Evolutionary conservation across 1,140 invertebrate species (phyloP).

Genomic region (Caenorhabditis latens): DNA sequence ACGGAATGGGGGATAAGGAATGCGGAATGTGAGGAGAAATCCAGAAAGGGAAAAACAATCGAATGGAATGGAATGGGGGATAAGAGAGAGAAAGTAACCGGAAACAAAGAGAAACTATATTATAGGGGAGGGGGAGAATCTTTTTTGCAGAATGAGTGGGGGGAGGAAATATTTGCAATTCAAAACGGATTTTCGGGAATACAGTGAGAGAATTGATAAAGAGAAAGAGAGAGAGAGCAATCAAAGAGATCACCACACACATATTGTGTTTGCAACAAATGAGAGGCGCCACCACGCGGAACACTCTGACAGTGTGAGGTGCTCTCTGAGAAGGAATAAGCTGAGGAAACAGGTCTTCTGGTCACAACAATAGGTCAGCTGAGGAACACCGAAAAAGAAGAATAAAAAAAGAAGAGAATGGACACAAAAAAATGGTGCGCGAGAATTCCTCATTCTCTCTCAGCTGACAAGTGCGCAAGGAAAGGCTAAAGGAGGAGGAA

Average conservation of each 20-base stretch:
- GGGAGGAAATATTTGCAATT: slow-evolving; percentile 6
- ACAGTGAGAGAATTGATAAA: slow-evolving; percentile 24
- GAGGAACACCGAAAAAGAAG: slow-evolving; percentile 19
- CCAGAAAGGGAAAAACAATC: neutral
- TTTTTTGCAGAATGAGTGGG: neutral
- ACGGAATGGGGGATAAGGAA: neutral
- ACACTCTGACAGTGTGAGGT: neutral
- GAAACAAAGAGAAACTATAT: slow-evolving; percentile 4
- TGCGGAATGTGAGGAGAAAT: neutral
- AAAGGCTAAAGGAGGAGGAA: slow-evolving; percentile 11
- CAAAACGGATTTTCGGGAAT: slow-evolving; percentile 46
- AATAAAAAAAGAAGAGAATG: neutral
- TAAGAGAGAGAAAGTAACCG: neutral
- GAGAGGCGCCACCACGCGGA: slow-evolving; percentile 14
- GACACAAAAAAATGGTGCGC: neutral
- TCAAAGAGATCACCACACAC: slow-evolving; percentile 10
- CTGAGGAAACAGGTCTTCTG: neutral
- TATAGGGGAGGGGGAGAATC: neutral
- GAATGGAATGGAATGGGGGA: too few species aligned
- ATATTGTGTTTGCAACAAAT: slow-evolving; percentile 9
- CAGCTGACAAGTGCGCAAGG: slow-evolving; percentile 47
- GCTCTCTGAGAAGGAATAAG: neutral
- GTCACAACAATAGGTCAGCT: slow-evolving; percentile 40
- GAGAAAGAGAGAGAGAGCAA: slow-evolving; percentile 8
- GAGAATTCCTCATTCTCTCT: slow-evolving; percentile 22